phyloP scores from a whole-genome alignment of 1,140 invertebrate species.

The Heliconius eleuchia region DNA sequence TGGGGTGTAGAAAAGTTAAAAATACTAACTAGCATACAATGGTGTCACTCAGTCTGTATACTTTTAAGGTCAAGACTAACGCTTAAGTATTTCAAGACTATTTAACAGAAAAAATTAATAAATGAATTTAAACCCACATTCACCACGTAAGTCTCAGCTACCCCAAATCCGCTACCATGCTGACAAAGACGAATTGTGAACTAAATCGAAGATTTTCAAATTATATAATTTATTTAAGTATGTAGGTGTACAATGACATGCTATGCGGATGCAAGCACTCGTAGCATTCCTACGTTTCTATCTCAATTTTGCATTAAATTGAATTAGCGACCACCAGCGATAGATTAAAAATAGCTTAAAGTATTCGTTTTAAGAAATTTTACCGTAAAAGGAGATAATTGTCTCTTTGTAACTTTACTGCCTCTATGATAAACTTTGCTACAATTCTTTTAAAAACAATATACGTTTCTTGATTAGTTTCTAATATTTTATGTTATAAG shows the following conservation, averaged over 20 bases:
- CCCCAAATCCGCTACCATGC: background rate
- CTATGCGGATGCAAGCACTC: slow-evolving; percentile 9
- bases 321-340: background rate
- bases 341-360: background rate
- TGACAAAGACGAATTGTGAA: background rate
- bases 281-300: slow-evolving; percentile 13
- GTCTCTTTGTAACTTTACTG: too few species aligned
- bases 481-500: too few species aligned
- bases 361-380: too few species aligned
- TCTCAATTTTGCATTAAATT: slow-evolving; percentile 8
- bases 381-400: too few species aligned
- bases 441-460: too few species aligned
- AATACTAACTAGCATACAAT: too few species aligned
- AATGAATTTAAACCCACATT: background rate
- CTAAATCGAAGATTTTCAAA: background rate
- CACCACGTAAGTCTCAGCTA: background rate
- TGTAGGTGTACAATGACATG: slow-evolving; percentile 18
- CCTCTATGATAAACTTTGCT: too few species aligned
- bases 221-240: background rate
- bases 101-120: background rate
- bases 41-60: too few species aligned
- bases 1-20: too few species aligned
- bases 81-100: too few species aligned
- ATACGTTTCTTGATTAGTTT: too few species aligned
- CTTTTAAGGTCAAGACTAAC: too few species aligned